phyloP scores from a whole-genome alignment of 2,888 invertebrate species.

The Ferrisia virgata region DNA sequence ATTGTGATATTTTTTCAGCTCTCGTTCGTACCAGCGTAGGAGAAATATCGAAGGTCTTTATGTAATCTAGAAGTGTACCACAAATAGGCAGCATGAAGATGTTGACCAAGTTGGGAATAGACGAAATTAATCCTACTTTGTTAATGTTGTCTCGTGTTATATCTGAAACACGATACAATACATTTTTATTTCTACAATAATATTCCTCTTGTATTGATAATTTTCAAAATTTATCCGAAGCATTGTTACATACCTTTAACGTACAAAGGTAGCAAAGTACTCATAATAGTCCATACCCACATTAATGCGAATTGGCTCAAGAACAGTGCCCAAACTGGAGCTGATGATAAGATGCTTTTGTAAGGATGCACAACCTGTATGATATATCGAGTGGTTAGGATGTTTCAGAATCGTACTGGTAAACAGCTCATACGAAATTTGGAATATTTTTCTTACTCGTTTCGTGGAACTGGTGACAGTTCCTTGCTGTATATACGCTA shows the following conservation, averaged over 20 bases:
- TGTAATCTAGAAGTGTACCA: not conserved
- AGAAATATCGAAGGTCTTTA: not conserved
- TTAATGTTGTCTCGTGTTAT: not conserved
- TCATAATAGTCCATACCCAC: not conserved
- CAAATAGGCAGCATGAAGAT: not conserved
- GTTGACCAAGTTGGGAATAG: not conserved
- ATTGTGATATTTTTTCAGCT: not conserved
- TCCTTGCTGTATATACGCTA: not conserved
- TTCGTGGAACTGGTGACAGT: not conserved
- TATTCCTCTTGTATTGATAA: no score
- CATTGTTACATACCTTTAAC: constrained; percentile 16
- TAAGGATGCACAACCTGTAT: not conserved
- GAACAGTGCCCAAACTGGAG: not conserved
- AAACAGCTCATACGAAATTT: no score
- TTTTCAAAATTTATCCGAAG: no score
- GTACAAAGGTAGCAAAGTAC: not conserved
- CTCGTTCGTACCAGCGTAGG: not conserved
- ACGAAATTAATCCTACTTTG: not conserved
- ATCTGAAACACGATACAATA: not conserved
- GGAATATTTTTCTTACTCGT: no score
- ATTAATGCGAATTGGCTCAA: not conserved
- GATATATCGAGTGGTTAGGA: no score
- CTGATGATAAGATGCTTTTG: not conserved
- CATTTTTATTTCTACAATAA: no score
- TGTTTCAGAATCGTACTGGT: no score